Evolutionary conservation across 2,888 invertebrate genomes (phyloP), one percentile per base, ranked within the genome.

Genomic region (Dolichopus griseipennis): DNA sequence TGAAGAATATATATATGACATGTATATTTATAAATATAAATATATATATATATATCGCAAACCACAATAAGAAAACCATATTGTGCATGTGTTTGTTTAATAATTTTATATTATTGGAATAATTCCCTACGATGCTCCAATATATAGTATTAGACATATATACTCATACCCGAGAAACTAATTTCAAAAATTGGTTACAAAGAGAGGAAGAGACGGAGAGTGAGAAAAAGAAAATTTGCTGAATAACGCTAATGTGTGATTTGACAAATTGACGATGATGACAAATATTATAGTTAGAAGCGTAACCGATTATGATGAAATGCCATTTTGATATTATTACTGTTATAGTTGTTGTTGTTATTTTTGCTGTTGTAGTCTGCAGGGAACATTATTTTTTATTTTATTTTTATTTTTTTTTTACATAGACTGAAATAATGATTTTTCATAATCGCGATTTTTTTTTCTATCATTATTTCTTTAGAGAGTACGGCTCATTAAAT

Each of bases 181-280:
- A 27, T 27, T 4, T n/a, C n/a, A n/a, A 4, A 27, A 27, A 4
- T 27, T 27, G 27, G 27, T 27, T 27, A 5, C 2, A 52, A 18
- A 18, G 52, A 52, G 18, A n/a, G n/a, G n/a, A n/a, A 37, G 10
- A 37, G 10, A 37, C 37, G 10, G 10, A 37, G 1, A 52, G 18
- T 12, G 52, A 18, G 2, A 15, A 52, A 52, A 18, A 15, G 1
- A 18, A 52, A 52, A 52, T 18, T 52, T 18, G 52, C 52, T 52
- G 52, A 52, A 52, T 52, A 52, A 52, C n/a, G 18, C 5, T 52
- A 18, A 12, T n/a, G 52, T 52, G 18, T 52, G 52, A 52, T 52
- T 52, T 52, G 52, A 52, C 52, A 52, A 52, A 52, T 52, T 52
- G 52, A 18, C 52, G n/a, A 52, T 52, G 52, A 52, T 52, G 52